phyloP scores from a whole-genome alignment of 2,888 invertebrate genomes.

The Mactromeris polynyma region DNA sequence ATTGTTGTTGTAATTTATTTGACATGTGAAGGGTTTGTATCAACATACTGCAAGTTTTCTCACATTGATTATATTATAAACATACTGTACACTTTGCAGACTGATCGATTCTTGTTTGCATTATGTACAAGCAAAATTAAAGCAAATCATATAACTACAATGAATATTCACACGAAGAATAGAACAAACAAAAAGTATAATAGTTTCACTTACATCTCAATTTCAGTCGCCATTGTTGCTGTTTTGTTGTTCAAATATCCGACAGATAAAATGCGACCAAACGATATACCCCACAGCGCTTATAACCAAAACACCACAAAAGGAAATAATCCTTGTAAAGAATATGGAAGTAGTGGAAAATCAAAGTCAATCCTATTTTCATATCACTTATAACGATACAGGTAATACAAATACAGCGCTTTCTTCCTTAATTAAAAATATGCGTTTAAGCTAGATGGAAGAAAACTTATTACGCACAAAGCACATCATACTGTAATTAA shows the following conservation, averaged over 20 bases:
- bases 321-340: background rate
- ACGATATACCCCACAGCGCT: background rate
- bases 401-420: background rate
- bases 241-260: background rate
- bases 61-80: too few relatives aligned
- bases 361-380: background rate
- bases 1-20: background rate
- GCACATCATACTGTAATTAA: background rate
- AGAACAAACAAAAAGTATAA: background rate
- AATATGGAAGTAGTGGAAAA: background rate
- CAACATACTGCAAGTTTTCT: too few relatives aligned
- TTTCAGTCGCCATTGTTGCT: conserved; percentile 29
- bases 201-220: conserved; percentile 30
- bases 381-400: background rate
- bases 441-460: background rate
- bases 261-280: background rate
- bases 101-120: too few relatives aligned
- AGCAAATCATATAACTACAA: too few relatives aligned
- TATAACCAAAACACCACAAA: background rate
- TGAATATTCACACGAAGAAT: too few relatives aligned
- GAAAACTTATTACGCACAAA: background rate
- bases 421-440: background rate
- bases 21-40: background rate
- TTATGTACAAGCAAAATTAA: too few relatives aligned
- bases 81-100: too few relatives aligned